Percentiles rank a stretch among this genome's conserved stretches.
Evolutionary conservation across 2,113 vertebrate genomes (phyloP).

Genomic region (Mormyrus iriodes): DNA sequence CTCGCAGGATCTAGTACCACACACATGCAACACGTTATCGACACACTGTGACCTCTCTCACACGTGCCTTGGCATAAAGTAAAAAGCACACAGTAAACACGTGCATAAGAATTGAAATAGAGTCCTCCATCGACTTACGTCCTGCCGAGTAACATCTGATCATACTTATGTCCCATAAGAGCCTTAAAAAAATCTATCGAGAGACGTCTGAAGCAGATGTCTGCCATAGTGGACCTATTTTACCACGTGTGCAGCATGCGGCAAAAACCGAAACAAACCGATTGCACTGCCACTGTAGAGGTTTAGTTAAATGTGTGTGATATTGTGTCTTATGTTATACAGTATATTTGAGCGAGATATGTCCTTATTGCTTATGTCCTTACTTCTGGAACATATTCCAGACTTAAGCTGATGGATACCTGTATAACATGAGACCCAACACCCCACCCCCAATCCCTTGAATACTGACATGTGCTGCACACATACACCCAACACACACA

Average conservation of each 20-base stretch:
- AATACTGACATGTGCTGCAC: not conserved
- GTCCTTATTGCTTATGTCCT: too few species aligned
- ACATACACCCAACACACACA: not conserved
- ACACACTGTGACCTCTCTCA: slow-evolving; percentile 62
- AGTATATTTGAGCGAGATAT: not conserved
- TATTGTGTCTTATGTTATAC: not conserved
- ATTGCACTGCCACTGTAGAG: not conserved
- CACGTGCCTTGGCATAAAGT: not conserved
- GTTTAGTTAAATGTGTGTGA: not conserved
- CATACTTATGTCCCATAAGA: not conserved
- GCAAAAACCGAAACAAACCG: not conserved
- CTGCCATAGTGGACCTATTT: not conserved
- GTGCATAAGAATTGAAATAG: not conserved
- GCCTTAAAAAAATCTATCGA: not conserved
- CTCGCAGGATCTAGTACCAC: not conserved
- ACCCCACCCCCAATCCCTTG: not conserved
- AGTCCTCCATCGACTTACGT: not conserved
- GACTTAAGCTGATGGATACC: not conserved
- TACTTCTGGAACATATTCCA: too few species aligned
- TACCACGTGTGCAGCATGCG: not conserved
- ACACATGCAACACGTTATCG: slow-evolving; percentile 36
- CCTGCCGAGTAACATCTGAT: not conserved
- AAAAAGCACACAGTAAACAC: not conserved
- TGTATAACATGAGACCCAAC: not conserved
- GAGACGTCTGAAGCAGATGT: not conserved